A percentile compares a stretch with the other conserved stretches of the same genome.
phyloP scores from a whole-genome alignment of 2,888 invertebrate species.

The Acleris holmiana region DNA sequence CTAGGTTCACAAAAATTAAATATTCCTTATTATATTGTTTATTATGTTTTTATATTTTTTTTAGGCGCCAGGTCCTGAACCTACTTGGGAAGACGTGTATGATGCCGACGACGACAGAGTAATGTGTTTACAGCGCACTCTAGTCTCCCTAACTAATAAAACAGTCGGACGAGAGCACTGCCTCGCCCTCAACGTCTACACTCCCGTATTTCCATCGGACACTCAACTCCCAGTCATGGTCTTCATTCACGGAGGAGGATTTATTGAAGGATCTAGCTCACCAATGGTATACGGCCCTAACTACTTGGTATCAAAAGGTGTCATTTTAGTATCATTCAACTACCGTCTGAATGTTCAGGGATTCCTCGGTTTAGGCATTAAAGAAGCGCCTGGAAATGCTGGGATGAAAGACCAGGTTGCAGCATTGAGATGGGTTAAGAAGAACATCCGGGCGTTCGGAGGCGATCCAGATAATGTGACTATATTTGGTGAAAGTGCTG shows the following conservation, averaged over 20 bases:
- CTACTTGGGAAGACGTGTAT: conserved; percentile 61
- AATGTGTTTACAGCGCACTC: conserved; percentile 54
- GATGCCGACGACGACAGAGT: conserved; percentile 66
- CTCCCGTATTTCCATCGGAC: conserved; percentile 51
- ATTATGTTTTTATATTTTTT: conserved; percentile 45
- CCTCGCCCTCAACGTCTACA: conserved; percentile 64
- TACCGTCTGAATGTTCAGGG: conserved; percentile 72
- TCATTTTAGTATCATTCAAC: conserved; percentile 68
- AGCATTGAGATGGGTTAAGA: conserved; percentile 65
- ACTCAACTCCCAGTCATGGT: conserved; percentile 68
- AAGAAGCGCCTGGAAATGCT: conserved; percentile 71
- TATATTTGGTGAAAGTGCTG: conserved; percentile 74
- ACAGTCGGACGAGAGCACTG: conserved; percentile 51
- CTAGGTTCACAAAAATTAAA: too few relatives aligned
- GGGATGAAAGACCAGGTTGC: conserved; percentile 71
- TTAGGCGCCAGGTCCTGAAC: conserved; percentile 68
- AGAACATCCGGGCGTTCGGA: conserved; percentile 64
- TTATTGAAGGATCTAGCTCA: conserved; percentile 60
- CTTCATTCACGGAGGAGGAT: conserved; percentile 74
- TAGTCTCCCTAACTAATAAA: neutral
- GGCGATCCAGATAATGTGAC: conserved; percentile 69
- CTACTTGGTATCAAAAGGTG: conserved; percentile 61
- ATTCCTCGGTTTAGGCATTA: conserved; percentile 63
- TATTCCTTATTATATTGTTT: neutral
- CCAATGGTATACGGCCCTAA: conserved; percentile 63